Conservation (phyloP, 2,113 vertebrate genomes). For the Erpornis zantholeuca region DNA sequence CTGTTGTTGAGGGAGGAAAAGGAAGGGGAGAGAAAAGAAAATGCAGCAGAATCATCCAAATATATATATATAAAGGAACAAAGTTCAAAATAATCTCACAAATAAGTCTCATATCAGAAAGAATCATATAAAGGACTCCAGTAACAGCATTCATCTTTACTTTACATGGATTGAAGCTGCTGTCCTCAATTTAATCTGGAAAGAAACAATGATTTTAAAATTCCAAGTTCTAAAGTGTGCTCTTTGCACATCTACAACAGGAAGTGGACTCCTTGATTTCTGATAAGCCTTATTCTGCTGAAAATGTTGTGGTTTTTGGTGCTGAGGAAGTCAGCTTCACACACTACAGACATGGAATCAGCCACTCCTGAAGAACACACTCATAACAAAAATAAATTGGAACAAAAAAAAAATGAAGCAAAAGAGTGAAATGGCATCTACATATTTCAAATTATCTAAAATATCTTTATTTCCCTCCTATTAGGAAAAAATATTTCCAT, state of each 20-base stretch:
- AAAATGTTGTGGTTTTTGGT: not conserved
- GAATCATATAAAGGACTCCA: not conserved
- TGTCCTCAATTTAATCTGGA: not conserved
- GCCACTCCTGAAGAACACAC: not conserved
- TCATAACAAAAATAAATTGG: not conserved
- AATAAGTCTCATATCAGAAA: not conserved
- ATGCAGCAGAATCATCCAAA: not conserved
- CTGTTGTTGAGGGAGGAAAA: constrained; percentile 11
- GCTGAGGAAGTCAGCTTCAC: not conserved
- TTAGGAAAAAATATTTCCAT: not conserved
- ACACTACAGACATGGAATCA: not conserved
- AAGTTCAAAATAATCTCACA: not conserved
- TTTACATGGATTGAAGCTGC: not conserved
- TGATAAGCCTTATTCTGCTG: not conserved
- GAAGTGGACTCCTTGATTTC: not conserved
- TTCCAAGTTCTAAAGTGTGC: not conserved
- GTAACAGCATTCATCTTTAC: not conserved
- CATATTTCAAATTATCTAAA: not conserved
- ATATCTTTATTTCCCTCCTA: not conserved
- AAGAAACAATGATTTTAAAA: not conserved
- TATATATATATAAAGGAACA: not conserved
- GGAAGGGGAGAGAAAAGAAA: constrained; percentile 1
- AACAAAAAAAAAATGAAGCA: not conserved
- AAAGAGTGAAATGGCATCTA: not conserved
- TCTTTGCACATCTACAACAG: not conserved